Base-by-base conservation (phyloP, 2,797 vertebrate genomes). In the Austrolebias charrua region DNA sequence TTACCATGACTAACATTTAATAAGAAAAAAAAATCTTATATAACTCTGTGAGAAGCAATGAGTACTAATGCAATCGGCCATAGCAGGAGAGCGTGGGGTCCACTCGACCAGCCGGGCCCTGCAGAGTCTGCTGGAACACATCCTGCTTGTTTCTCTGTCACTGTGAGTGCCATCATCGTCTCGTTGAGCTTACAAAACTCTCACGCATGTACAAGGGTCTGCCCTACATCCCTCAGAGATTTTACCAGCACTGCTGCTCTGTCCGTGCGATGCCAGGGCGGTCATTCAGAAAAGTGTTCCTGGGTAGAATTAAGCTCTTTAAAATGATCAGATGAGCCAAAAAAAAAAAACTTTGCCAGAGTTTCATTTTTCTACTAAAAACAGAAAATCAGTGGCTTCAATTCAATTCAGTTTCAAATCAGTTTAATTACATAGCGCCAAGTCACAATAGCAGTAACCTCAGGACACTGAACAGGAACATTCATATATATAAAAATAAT, bases 161-260 rank as follows among this genome's bases (percentile, higher is more conserved):
- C 67, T 54, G 56, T 24, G 69, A 80, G 69, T 52, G 47, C 71
- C 67, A 57, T 75, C 24, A 61, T 75, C 24, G 63, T 61, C 47
- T 75, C 70, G 81, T 61, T 80, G 71, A 71, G 83, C 76, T 69
- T 60, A 69, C 55, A 72, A 82, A 86, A 81, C 71, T 66, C 66
- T 68, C 73, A 33, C 40, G 78, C 20, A 57, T 55, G 72, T 64
- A 74, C 66, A 68, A 16, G 49, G 60, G 63, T 70, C 47, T 44
- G 33, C 68, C 43, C 64, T 61, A 46, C 56, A 56, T 74, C 69
- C 69, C 66, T 54, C 71, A 66, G 78, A 67, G 66, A 71, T 76
- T 75, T 68, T 38, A 78, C 61, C 43, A 65, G 40, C 63, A 42
- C 51, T 63, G 66, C 59, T 60, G 74, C 64, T 71, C 63, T 58